Evolutionary conservation across 2,888 invertebrate genomes (phyloP), one percentile per base, ranked within the genome.

Genomic region (Lordiphosa fenestrarum): DNA sequence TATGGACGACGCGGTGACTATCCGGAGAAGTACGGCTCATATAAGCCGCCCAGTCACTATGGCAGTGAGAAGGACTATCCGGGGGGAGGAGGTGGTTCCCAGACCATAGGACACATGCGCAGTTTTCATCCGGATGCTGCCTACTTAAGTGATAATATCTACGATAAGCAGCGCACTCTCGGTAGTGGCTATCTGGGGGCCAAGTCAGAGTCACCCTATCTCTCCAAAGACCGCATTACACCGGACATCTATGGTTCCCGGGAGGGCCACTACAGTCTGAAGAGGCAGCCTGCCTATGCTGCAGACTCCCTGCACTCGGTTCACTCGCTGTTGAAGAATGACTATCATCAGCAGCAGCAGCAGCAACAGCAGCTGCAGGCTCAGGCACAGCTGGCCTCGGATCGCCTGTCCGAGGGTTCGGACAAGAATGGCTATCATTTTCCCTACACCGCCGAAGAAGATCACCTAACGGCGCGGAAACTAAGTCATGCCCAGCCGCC

Each of bases 361-460:
- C 77, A 87, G 46, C 86, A 86, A 46, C 81, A 91, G 25, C 77
- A 78, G 30, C 83, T 19, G 61, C 78, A 47, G 55, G 88, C 88
- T 59, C 88, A 91, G 49, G 88, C 88, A 67, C 88, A 91, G 51
- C 89, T 88, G 70, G 86, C 91, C 69, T 91, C 90, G 10, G 94
- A 94, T 70, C 90, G 94, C 33, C 91, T 93, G 90, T 93, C 93
- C 0, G 94, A 94, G 74, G 91, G 92, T 1, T 94, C 94, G 0
- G 94, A 94, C 46, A 94, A 94, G 73, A 94, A 94, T 80, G 96
- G 96, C 77, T 96, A 96, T 89, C 91, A 94, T 64, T 96, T 95
- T 81, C 96, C 96, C 0, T 96, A 95, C 85, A 95, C 95, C 73
- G 94, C 94, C 69, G 94, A 94, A 89, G 94, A 94, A 90, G 94